phyloP scores from a whole-genome alignment of 2,797 vertebrate species.

The Heteromormyrus szaboi region DNA sequence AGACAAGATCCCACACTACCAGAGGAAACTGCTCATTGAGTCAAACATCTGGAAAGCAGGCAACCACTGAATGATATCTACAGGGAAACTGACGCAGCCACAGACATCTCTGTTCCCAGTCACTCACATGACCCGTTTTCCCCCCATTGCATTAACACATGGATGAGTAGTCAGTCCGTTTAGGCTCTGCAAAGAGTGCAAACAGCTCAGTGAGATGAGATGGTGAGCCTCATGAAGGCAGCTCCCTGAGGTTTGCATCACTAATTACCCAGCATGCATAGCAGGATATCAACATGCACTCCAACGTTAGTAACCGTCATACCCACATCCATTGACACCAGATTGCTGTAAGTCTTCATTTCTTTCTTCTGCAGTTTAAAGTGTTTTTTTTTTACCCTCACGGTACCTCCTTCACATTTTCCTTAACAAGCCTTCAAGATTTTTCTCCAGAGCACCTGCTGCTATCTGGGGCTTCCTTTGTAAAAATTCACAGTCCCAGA shows the following conservation, averaged over 20 bases:
- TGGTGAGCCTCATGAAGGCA: not conserved
- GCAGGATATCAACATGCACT: slow-evolving; percentile 15
- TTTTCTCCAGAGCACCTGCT: not conserved
- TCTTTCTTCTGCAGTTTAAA: not conserved
- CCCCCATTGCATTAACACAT: not conserved
- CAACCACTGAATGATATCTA: not conserved
- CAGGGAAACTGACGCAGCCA: not conserved
- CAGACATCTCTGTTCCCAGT: not conserved
- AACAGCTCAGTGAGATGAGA: not conserved
- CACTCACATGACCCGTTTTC: not conserved
- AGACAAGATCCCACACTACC: not conserved
- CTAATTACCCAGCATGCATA: slow-evolving; percentile 19
- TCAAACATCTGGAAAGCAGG: not conserved
- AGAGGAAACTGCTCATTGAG: not conserved
- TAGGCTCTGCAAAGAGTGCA: not conserved
- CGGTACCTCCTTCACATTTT: not conserved
- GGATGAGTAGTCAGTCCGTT: not conserved
- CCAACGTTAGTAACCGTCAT: not conserved
- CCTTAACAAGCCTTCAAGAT: not conserved
- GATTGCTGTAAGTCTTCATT: not conserved
- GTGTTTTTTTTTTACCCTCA: not conserved
- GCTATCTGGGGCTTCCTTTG: not conserved
- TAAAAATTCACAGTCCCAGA: not conserved
- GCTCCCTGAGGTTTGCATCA: not conserved
- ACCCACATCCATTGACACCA: not conserved